Evolutionary conservation across 2,113 vertebrate species (phyloP).

Genomic region (Rhineura floridana): DNA sequence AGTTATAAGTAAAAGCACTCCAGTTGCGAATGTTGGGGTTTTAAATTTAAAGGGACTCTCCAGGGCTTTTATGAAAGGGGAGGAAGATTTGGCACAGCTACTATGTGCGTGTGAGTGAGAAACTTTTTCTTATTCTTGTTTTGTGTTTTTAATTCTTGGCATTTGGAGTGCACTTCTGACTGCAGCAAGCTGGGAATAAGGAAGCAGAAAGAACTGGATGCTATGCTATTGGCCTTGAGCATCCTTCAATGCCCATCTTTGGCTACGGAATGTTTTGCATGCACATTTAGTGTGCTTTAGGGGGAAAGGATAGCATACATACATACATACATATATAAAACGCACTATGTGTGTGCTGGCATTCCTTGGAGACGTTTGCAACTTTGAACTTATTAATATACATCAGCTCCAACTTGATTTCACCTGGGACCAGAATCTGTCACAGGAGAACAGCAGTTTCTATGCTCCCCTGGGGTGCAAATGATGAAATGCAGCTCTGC

Average conservation of each 20-base stretch:
- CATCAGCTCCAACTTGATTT: slow-evolving; percentile 55
- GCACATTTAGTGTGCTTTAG: slow-evolving; percentile 63
- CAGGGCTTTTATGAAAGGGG: slow-evolving; percentile 59
- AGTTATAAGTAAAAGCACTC: slow-evolving; percentile 69
- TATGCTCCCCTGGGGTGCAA: slow-evolving; percentile 19
- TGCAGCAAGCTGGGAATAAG: slow-evolving; percentile 56
- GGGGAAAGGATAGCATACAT: background rate
- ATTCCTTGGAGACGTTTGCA: slow-evolving; percentile 44
- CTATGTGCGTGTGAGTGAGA: background rate
- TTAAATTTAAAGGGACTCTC: slow-evolving; percentile 56
- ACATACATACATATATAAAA: too few relatives aligned
- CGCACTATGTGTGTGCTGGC: slow-evolving; percentile 27
- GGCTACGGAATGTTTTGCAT: slow-evolving; percentile 72
- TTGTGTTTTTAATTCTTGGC: slow-evolving; percentile 56
- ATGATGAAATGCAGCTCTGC: slow-evolving; percentile 18
- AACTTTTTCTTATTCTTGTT: slow-evolving; percentile 30
- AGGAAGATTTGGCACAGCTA: slow-evolving; percentile 44
- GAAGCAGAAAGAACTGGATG: slow-evolving; percentile 54
- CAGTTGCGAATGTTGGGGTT: slow-evolving; percentile 64
- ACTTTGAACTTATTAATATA: slow-evolving; percentile 47
- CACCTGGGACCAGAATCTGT: slow-evolving; percentile 21
- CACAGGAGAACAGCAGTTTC: slow-evolving; percentile 16
- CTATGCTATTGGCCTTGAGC: slow-evolving; percentile 65
- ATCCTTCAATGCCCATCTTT: slow-evolving; percentile 64
- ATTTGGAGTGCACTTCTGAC: slow-evolving; percentile 52